Base-by-base conservation (phyloP, 2,888 invertebrate genomes). In the Drosophila mayaguana region DNA sequence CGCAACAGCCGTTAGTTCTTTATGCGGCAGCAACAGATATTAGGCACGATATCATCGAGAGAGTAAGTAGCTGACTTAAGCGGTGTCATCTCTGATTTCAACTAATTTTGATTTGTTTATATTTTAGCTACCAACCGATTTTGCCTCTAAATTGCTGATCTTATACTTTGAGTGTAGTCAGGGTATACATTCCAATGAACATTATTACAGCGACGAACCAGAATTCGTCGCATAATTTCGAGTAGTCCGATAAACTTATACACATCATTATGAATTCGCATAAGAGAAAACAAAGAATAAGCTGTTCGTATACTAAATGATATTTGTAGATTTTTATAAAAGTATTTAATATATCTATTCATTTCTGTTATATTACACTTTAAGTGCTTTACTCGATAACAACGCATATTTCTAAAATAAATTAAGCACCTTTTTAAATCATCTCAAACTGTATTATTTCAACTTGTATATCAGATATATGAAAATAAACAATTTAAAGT, bases 11-110 rank as follows among this genome's bases (percentile, higher is more conserved):
- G 9, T 25, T 84, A 59, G 63, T 87, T 20, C 28, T 84, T 0
- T 84, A 75, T 34, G 87, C 84, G 8, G 84, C 84, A 48, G 84
- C 87, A 8, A 84, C 87, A n/a, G 84, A 84, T 62, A 84, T 84
- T 8, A 72, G 84, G 12, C 87, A 65, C 22, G 87, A 84, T 50
- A 80, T 84, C 7, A 71, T 81, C 54, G 76, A 84, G 11, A 81
- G 82, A 65, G 84, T 87, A 25, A 73, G 87, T 70, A 43, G 2
- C 4, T 16, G 14, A 18, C 5, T 3, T 4, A 2, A 18, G 2
- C 25, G 2, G 6, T 18, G 18, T 9, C 9, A 12, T 22, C 3
- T 22, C 9, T 22, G 22, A 40, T n/a, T 38, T 38, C 4, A 0
- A 25, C 36, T 38, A 16, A 54, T 25, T 25, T 32, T 8, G 1